Evolutionary conservation across 2,888 invertebrate genomes (phyloP), one percentile per base, ranked within the genome.

Genomic region (Dryomyza anilis): DNA sequence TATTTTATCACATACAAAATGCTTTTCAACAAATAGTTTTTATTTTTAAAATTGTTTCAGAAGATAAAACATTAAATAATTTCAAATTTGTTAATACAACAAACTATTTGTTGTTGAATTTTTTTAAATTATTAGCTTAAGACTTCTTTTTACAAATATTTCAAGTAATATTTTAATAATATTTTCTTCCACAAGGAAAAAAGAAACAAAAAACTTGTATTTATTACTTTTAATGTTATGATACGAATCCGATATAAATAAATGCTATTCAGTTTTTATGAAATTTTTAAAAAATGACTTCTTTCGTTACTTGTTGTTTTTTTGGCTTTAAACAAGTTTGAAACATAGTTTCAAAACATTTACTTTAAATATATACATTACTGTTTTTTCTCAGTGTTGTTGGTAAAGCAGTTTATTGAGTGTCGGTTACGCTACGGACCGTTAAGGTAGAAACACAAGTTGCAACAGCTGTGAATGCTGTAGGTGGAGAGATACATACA

Each of bases 361-460:
- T n/a, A n/a, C n/a, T n/a, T n/a, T n/a, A n/a, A n/a, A n/a, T n/a
- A n/a, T n/a, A n/a, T n/a, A n/a, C n/a, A n/a, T 27, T 14, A 10
- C 3, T 27, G 12, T 23, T 21, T n/a, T 12, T 16, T 52, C 12
- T 25, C 3, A 21, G 21, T 8, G 8, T 16, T 43, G 43, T 57
- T 43, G 39, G 21, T 43, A 45, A 25, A n/a, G 57, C 19, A 21
- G 29, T 48, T 33, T 43, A 43, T 14, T 43, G n/a, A 8, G 5
- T 43, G 14, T 43, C 43, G 50, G 50, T 50, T 21, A 21, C 23
- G 14, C 23, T 12, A 21, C 10, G 3, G 19, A 21, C 23, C 8
- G 48, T 29, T 36, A n/a, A 36, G 46, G 19, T 62, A 29, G 62
- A 62, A 62, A 55, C 53, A 62, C 45, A 52, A 36, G 33, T 56